phyloP scores from a whole-genome alignment of 1,140 invertebrate species.

The Probaryconus sp. region DNA sequence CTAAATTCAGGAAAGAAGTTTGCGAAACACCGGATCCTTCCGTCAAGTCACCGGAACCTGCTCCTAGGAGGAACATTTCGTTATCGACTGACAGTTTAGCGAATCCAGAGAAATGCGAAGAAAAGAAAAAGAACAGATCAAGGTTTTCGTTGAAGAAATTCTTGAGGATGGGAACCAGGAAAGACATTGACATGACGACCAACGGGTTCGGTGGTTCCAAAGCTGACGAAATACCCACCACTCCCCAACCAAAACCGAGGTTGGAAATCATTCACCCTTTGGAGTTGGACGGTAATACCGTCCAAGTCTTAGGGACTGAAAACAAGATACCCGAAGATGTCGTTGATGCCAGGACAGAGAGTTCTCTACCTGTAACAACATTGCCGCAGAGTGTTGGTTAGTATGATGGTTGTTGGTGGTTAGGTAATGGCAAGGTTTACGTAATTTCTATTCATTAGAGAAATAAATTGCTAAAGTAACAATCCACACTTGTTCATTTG shows the following conservation, averaged over 20 bases:
- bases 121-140: constrained; percentile 81
- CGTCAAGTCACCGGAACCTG: constrained; percentile 80
- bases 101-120: constrained; percentile 72
- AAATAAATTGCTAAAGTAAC: not conserved
- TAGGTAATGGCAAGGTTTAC: not conserved
- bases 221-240: constrained; percentile 74
- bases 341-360: constrained; percentile 70
- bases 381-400: constrained; percentile 62
- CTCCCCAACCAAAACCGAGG: constrained; percentile 81
- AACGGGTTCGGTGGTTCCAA: constrained; percentile 48
- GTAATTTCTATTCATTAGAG: too few relatives aligned
- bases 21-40: constrained; percentile 71
- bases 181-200: constrained; percentile 80
- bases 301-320: constrained; percentile 85
- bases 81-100: constrained; percentile 85
- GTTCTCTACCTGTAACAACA: constrained; percentile 17
- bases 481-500: not conserved
- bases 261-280: constrained; percentile 92
- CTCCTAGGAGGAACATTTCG: constrained; percentile 83
- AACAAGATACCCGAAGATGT: constrained; percentile 75
- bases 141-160: constrained; percentile 91
- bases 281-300: constrained; percentile 87
- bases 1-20: constrained; percentile 79
- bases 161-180: constrained; percentile 85
- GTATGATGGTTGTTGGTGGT: constrained; percentile 20